Base-by-base conservation (phyloP, 2,113 vertebrate species). In the Cnemophilus loriae region DNA sequence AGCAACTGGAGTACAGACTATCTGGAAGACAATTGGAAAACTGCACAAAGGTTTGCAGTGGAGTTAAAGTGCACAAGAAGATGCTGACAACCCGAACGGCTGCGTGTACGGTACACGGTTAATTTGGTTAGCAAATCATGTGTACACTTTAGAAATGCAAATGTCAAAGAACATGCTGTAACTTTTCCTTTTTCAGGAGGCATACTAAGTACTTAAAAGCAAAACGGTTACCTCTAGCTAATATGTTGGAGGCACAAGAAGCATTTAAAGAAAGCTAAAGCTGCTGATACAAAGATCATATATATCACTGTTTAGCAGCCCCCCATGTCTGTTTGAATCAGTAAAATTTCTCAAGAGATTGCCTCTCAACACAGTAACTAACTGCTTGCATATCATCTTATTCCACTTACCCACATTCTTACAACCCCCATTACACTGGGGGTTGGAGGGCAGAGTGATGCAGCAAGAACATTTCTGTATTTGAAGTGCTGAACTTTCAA, bases 101-200 rank as follows among this genome's bases (percentile, higher is more conserved):
- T 57, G 46, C 0, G 0, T 13, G 39, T 24, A n/a, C 10, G 1
- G 65, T 11, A 35, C 46, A 5, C 74, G 68, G 64, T 39, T 91
- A 22, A 87, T 87, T 37, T 76, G 61, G 70, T 60, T 87, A 90
- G 56, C 70, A 85, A 90, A 52, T 78, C 33, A 67, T 1, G 16
- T 2, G 2, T n/a, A 75, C 44, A 3, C 82, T 87, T 82, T 14
- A 73, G 61, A 91, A 94, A 91, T 71, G 87, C 53, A 91, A 85
- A 86, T 46, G 12, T 17, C 60, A 50, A 46, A 87, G 81, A 75
- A 87, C 80, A 30, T 4, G 46, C 52, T 47, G 26, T 55, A 82
- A 77, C 65, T 91, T 27, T 49, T 69, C 84, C 52, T 74, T 80
- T 78, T 85, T 67, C 70, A 90, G 65, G 60, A 91, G 35, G 64